phyloP scores from a whole-genome alignment of 2,113 vertebrate species.

The Promerops cafer region DNA sequence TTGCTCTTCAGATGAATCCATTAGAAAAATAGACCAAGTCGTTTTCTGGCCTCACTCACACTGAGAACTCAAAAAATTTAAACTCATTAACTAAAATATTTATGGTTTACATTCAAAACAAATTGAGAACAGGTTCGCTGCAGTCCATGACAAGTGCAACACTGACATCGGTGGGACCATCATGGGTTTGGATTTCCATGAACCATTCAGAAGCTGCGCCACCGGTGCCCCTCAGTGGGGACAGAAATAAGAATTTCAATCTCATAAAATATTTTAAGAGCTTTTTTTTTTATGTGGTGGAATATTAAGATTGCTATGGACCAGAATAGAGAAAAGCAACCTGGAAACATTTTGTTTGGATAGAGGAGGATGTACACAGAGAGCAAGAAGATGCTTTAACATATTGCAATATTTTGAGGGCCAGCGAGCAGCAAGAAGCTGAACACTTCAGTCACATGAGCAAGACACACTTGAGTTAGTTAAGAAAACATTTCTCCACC shows the following conservation, averaged over 20 bases:
- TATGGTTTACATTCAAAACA: conserved; percentile 27
- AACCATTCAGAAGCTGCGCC: neutral
- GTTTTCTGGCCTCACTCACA: neutral
- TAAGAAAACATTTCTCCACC: neutral
- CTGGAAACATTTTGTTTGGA: neutral
- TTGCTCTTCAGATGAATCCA: neutral
- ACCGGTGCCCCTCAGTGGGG: neutral
- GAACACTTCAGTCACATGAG: neutral
- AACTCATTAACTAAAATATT: conserved; percentile 14
- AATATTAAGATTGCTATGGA: neutral
- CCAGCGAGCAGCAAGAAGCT: neutral
- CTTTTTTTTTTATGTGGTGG: neutral
- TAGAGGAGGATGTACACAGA: neutral
- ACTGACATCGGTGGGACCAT: neutral
- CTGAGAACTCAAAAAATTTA: neutral
- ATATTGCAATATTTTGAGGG: neutral
- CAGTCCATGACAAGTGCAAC: neutral
- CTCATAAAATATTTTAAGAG: neutral
- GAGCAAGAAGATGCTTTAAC: neutral
- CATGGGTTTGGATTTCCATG: neutral
- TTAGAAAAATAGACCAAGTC: conserved; percentile 1
- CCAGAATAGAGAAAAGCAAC: neutral
- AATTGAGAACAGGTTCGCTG: neutral
- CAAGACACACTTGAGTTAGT: neutral
- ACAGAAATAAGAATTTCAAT: neutral